Base-by-base conservation (phyloP, 2,888 invertebrate species). In the Caenorhabditis sp. region DNA sequence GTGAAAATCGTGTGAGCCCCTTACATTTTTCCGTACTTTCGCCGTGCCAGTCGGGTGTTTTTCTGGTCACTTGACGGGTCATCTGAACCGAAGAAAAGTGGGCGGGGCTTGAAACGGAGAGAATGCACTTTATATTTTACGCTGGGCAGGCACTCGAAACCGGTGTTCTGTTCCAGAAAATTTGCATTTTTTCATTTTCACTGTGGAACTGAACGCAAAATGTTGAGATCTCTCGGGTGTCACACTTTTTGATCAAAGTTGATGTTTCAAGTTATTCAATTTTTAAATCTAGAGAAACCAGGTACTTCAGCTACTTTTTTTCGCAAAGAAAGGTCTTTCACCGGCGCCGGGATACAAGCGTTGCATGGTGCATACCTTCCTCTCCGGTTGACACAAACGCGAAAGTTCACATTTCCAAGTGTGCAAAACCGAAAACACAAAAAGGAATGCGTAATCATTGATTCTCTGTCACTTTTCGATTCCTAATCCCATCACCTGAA, bases 391-490 rank as follows among this genome's bases (percentile, higher is more conserved):
- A n/a, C n/a, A 40, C 40, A 40, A 15, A 40, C 3, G 47, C 3
- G 11, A 47, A 47, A 47, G 47, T 47, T 47, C 47, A 47, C 9
- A 6, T 47, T 20, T 8, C 18, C 47, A 47, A 47, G 18, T 18
- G 18, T 47, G 47, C 18, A n/a, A 47, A 47, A 18, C n/a, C 3
- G n/a, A 51, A 24, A 24, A 24, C 22, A 24, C 22, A 40, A n/a
- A n/a, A n/a, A n/a, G 40, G 13, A 40, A 40, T 40, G 13, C 51
- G 13, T 51, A 51, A 51, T 55, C 55, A 55, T 28, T 55, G 55
- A 55, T 26, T 26, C 55, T 47, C 15, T 40, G 40, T 40, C 11
- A 8, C 6, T 40, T 40, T 40, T 40, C 40, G 40, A 15, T 40
- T 40, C 15, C 15, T 15, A 13, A 40, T 40, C 8, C 13, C 8